Percentiles rank a stretch among this genome's conserved stretches.
Evolutionary conservation across 2,113 vertebrate species (phyloP).

Genomic region (Eudyptes chrysolophus): DNA sequence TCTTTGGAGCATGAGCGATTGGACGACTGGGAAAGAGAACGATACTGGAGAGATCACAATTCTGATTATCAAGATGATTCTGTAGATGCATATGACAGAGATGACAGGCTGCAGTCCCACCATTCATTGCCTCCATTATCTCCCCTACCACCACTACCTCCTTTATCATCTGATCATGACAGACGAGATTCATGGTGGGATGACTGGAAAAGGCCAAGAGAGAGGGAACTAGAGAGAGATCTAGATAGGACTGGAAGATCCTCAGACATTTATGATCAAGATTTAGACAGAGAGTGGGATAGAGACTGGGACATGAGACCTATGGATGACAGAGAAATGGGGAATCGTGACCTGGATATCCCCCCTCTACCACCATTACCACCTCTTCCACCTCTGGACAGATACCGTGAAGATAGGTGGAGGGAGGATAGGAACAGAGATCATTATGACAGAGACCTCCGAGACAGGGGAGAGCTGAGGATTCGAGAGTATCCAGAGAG

Average conservation of each 20-base stretch:
- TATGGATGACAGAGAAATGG: slow-evolving; percentile 82
- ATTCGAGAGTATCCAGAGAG: slow-evolving; percentile 86
- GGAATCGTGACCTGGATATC: slow-evolving; percentile 81
- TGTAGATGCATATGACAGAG: slow-evolving; percentile 81
- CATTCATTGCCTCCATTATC: slow-evolving; percentile 63
- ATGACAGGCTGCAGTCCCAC: slow-evolving; percentile 80
- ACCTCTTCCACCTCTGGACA: slow-evolving; percentile 82
- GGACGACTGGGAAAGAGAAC: slow-evolving; percentile 79
- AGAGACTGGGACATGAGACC: slow-evolving; percentile 79
- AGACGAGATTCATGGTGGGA: slow-evolving; percentile 76
- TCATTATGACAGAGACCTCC: slow-evolving; percentile 83
- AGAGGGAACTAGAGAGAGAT: slow-evolving; percentile 77
- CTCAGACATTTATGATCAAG: slow-evolving; percentile 78
- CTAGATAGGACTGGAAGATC: slow-evolving; percentile 79
- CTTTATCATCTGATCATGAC: slow-evolving; percentile 79
- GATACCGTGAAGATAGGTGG: slow-evolving; percentile 86
- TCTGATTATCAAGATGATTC: slow-evolving; percentile 82
- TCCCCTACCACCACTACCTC: slow-evolving; percentile 68
- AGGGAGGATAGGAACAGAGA: slow-evolving; percentile 82
- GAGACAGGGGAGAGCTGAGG: slow-evolving; percentile 84
- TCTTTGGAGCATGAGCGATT: slow-evolving; percentile 73
- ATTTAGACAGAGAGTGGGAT: slow-evolving; percentile 80
- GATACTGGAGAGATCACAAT: slow-evolving; percentile 85
- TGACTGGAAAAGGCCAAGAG: slow-evolving; percentile 77
- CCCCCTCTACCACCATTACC: slow-evolving; percentile 80